Evolutionary conservation across 92 coral and sea anemone genomes (phyloP), one percentile per base, ranked within the genome.

Genomic region (Porites evermanni): DNA sequence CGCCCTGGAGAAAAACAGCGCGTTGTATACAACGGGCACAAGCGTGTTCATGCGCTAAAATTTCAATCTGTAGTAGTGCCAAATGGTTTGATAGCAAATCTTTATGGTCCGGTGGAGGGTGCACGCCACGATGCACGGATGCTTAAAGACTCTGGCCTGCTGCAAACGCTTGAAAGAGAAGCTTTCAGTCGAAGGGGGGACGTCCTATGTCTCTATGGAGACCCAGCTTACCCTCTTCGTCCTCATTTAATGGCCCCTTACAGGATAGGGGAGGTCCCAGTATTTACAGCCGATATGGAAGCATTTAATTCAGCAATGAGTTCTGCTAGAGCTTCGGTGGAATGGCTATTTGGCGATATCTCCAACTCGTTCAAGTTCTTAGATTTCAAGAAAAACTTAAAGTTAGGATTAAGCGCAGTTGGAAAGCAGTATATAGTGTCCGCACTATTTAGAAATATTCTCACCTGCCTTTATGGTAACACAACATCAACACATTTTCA

Each of bases 51-150:
- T 38, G 44, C 44, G 44, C 44, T 38, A 38, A 38, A 38, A 38
- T 38, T 4, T 3, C 44, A 38, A 38, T 38, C 44, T 6, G 44
- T 38, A 38, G 44, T 38, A 38, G 44, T 38, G 44, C 44, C 44
- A 38, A 38, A 38, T 38, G 44, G 44, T 38, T 38, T 38, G 44
- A 38, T 38, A 38, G 44, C 44, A 38, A 38, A 38, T 38, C 44
- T 38, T 38, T 38, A 38, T 38, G 44, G 44, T 38, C 44, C 44
- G 44, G 44, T 38, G 44, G 44, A 77, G 51, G 84, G 89, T 10
- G 67, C 78, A 67, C 86, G 85, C 26, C 89, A 85, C n/a, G 89
- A 85, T 85, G 85, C 89, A 19, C 85, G 85, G 44, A 67, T 86
- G 89, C 63, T 86, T 44, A 67, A 67, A 65, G 89, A 86, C 66